phyloP scores from a whole-genome alignment of 2,797 vertebrate species.

The Tinamus major region DNA sequence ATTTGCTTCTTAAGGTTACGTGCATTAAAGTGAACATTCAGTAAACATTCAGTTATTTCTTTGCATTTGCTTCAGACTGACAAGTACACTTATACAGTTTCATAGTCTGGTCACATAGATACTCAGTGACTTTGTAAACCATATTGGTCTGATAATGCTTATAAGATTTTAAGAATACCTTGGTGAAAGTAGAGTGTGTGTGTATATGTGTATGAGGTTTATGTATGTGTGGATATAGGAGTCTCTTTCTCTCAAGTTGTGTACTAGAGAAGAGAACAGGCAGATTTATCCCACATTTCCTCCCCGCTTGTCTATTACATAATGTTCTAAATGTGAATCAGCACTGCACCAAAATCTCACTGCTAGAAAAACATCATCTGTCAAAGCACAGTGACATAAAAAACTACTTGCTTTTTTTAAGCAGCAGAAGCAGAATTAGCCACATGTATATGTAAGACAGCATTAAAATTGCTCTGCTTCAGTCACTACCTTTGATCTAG shows the following conservation, averaged over 20 bases:
- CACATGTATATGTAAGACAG: background rate
- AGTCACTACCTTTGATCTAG: background rate
- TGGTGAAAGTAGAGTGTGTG: background rate
- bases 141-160: background rate
- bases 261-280: background rate
- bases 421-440: background rate
- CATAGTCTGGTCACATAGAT: background rate
- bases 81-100: background rate
- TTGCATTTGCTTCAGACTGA: background rate
- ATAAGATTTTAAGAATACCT: background rate
- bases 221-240: background rate
- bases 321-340: background rate
- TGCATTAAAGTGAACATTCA: background rate
- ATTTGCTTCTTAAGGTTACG: background rate
- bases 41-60: background rate
- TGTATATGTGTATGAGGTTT: background rate
- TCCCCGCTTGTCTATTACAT: background rate
- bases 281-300: background rate
- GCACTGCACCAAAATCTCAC: background rate
- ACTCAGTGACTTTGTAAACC: background rate
- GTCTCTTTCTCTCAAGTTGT: background rate
- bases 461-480: background rate
- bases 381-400: background rate
- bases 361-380: background rate
- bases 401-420: background rate